phyloP scores from a whole-genome alignment of 1,140 invertebrate species.

The Choristoneura fumiferana region DNA sequence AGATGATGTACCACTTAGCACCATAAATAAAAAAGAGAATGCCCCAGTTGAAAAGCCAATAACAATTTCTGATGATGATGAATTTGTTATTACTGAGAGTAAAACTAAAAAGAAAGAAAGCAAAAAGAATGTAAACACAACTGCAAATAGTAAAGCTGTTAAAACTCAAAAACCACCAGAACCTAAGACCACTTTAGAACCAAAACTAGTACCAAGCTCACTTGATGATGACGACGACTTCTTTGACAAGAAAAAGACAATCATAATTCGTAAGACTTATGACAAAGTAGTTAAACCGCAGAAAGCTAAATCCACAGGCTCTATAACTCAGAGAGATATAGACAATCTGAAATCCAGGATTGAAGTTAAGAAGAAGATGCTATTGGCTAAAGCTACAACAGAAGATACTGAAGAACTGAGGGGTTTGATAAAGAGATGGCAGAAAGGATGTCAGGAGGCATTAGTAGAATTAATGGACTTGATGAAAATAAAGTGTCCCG shows the following conservation, averaged over 20 bases:
- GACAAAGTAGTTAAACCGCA: conserved; percentile 52
- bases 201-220: conserved; percentile 39
- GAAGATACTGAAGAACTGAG: conserved; percentile 59
- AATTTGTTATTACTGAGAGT: conserved; percentile 36
- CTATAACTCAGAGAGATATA: conserved; percentile 66
- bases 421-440: conserved; percentile 66
- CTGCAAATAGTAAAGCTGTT: conserved; percentile 22
- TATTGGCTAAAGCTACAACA: conserved; percentile 52
- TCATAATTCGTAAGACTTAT: conserved; percentile 57
- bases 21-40: conserved; percentile 40
- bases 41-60: conserved; percentile 8
- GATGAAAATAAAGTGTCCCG: conserved; percentile 61
- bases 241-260: conserved; percentile 48
- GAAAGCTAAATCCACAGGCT: conserved; percentile 68
- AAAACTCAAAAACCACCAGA: conserved; percentile 24
- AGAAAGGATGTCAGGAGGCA: conserved; percentile 66
- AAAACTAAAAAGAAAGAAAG: conserved; percentile 30
- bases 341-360: conserved; percentile 59
- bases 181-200: conserved; percentile 20
- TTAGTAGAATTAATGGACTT: conserved; percentile 59
- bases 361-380: conserved; percentile 57
- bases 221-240: conserved; percentile 61
- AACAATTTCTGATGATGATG: conserved; percentile 35
- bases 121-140: conserved; percentile 19
- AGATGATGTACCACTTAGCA: conserved; percentile 55